Conservation (phyloP, 2,888 invertebrate species). For the Camponotus fellah region DNA sequence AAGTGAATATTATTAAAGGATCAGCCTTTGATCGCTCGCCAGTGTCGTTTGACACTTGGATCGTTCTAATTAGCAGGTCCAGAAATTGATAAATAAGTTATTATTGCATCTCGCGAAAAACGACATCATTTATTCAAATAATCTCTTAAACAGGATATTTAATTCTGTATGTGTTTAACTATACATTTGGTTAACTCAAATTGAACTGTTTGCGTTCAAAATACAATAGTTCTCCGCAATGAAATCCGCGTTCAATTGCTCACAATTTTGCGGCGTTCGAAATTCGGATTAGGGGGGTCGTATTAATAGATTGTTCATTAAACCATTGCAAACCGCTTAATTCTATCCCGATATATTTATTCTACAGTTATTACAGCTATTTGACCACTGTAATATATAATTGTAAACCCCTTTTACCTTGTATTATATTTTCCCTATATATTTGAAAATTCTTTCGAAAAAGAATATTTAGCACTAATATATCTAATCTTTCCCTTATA, state of each 20-base stretch:
- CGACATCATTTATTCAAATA: constrained; percentile 13
- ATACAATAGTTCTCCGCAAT: constrained; percentile 23
- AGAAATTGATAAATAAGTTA: not conserved
- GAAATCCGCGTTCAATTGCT: constrained; percentile 33
- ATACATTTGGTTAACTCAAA: constrained; percentile 30
- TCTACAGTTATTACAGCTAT: constrained; percentile 9
- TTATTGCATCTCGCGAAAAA: constrained; percentile 19
- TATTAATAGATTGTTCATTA: constrained; percentile 47
- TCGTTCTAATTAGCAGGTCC: constrained; percentile 32
- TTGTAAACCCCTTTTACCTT: not conserved
- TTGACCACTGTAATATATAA: not conserved
- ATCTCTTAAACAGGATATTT: not conserved
- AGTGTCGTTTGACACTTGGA: constrained; percentile 23
- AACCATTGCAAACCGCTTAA: constrained; percentile 49
- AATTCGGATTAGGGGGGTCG: constrained; percentile 35
- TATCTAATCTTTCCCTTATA: not conserved
- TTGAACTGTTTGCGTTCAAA: constrained; percentile 38
- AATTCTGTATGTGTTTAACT: not conserved
- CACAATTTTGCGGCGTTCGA: constrained; percentile 43
- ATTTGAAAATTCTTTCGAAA: not conserved
- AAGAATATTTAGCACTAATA: not conserved
- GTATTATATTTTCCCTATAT: not conserved
- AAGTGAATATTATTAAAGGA: constrained; percentile 51
- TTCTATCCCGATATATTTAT: constrained; percentile 44
- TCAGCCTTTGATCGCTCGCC: constrained; percentile 31